These are phyloP conservation scores for Schizaphis graminum DNA, from an alignment of 2,888 invertebrate genomes.

Conservation along the genomic window DNA sequence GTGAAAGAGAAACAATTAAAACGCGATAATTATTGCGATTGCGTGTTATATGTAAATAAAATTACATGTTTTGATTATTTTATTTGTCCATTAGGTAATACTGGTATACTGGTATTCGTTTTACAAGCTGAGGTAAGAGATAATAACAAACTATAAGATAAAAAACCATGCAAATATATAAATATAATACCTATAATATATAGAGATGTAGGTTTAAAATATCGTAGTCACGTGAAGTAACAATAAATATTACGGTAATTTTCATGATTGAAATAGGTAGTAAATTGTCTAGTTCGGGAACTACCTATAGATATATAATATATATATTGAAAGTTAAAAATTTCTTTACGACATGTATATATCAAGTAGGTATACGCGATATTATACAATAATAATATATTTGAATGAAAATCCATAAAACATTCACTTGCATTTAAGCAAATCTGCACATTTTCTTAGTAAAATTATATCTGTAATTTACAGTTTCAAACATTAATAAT, in stretches of 20 bases:
- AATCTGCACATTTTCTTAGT: background rate
- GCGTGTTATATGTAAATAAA: background rate
- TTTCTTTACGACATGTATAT: background rate
- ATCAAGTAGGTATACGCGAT: background rate
- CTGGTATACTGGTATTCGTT: conserved; percentile 1
- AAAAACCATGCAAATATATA: conserved; percentile 7
- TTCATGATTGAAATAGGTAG: conserved; percentile 21
- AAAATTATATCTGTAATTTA: background rate
- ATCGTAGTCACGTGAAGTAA: conserved; percentile 20
- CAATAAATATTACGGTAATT: conserved; percentile 35
- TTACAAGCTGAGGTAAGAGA: background rate
- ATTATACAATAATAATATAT: background rate
- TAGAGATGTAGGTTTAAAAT: background rate
- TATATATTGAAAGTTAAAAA: conserved; percentile 7
- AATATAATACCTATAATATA: background rate
- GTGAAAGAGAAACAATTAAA: background rate
- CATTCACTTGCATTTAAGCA: background rate
- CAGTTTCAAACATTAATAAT: background rate
- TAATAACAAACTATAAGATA: background rate
- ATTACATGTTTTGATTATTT: background rate
- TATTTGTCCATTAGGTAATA: background rate
- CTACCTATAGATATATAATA: conserved; percentile 14
- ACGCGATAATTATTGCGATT: background rate
- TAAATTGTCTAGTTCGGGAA: conserved; percentile 19
- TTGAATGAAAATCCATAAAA: background rate